These are phyloP conservation scores for Gastracanthus pulcherrimus DNA, from an alignment of 2,888 invertebrate species.

Conservation along the genomic window DNA sequence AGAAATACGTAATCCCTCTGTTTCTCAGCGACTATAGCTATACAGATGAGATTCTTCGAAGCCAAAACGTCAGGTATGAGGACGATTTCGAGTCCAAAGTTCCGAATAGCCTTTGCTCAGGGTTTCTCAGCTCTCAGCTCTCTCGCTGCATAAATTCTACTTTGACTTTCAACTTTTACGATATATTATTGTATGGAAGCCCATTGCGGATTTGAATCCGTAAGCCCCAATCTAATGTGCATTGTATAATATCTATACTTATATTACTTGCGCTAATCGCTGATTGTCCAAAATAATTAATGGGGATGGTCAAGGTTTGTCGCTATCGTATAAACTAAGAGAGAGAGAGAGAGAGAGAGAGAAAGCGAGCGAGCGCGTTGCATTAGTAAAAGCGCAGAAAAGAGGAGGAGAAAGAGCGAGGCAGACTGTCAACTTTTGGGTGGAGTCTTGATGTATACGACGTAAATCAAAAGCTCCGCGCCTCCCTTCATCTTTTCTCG, in stretches of 20 bases:
- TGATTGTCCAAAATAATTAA: no score
- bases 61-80: slow-evolving; percentile 72
- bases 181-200: slow-evolving; percentile 6
- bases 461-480: slow-evolving; percentile 61
- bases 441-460: slow-evolving; percentile 58
- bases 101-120: slow-evolving; percentile 47
- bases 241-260: not conserved
- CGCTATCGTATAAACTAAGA: slow-evolving; percentile 48
- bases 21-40: slow-evolving; percentile 26
- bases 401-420: slow-evolving; percentile 24
- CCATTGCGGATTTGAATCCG: not conserved
- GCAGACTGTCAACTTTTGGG: slow-evolving; percentile 47
- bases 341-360: no score
- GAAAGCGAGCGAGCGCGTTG: slow-evolving; percentile 58
- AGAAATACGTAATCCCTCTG: slow-evolving; percentile 50
- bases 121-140: slow-evolving; percentile 60
- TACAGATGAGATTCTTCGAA: slow-evolving; percentile 61
- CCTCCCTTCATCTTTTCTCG: slow-evolving; percentile 26
- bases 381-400: slow-evolving; percentile 37
- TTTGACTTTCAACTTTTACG: no score
- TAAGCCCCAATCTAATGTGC: not conserved
- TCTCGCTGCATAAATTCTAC: no score
- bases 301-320: slow-evolving; percentile 61
- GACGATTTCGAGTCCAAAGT: slow-evolving; percentile 53
- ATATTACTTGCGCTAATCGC: not conserved